Evolutionary conservation across 2,888 invertebrate genomes (phyloP).

Genomic region (Ctenicera cuprea): DNA sequence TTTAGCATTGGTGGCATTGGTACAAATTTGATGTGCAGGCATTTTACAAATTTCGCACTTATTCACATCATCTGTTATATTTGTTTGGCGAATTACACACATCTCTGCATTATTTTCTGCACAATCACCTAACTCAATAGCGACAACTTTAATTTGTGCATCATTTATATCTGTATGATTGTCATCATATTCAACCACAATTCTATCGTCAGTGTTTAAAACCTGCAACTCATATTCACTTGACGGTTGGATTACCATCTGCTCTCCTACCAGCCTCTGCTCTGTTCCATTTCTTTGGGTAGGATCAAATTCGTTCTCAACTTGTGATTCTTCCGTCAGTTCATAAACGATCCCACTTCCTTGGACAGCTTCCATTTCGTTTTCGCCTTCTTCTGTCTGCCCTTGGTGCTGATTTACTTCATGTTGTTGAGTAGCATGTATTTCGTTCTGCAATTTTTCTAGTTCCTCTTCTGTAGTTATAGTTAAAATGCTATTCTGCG

Average conservation of each 20-base stretch:
- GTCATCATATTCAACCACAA: conserved; percentile 6
- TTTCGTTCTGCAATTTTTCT: background rate
- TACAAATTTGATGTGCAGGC: background rate
- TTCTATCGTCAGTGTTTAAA: conserved; percentile 2
- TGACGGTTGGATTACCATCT: conserved; percentile 7
- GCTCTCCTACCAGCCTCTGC: conserved; percentile 2
- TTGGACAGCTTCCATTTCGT: conserved; percentile 2
- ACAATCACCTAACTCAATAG: background rate
- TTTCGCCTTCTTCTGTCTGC: no score
- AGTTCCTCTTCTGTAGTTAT: conserved; percentile 1
- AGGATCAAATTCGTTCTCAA: background rate
- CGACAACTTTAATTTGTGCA: background rate
- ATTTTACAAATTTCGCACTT: background rate
- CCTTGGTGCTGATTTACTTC: background rate
- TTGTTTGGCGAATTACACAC: background rate
- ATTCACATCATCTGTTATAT: conserved; percentile 7
- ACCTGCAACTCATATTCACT: conserved; percentile 4
- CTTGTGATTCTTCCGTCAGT: no score
- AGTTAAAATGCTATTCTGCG: background rate
- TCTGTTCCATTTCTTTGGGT: conserved; percentile 4
- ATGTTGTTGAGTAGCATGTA: background rate
- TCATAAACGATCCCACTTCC: background rate
- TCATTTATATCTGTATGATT: background rate
- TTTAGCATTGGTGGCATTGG: background rate
- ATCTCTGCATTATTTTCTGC: background rate